A percentile compares a stretch with the other conserved stretches of the same genome.
These are phyloP conservation scores for Garrulus glandarius DNA, from an alignment of 2,797 vertebrate species.

Conservation along the genomic window DNA sequence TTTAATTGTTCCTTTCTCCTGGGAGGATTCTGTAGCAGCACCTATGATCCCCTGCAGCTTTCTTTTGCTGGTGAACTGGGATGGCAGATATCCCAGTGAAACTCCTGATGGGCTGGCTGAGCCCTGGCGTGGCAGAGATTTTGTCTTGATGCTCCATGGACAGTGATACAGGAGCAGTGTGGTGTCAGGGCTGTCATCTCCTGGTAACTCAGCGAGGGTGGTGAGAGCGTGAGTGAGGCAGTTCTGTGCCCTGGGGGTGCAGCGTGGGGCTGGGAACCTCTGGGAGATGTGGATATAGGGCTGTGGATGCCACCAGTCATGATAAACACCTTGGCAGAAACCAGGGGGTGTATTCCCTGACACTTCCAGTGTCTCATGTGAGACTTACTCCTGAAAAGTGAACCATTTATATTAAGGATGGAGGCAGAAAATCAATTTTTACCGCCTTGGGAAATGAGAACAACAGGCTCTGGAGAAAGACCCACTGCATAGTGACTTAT, in stretches of 20 bases:
- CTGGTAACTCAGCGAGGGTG: neutral
- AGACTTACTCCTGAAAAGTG: neutral
- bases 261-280: accelerated
- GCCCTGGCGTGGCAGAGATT: accelerated
- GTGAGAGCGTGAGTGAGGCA: neutral
- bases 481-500: neutral
- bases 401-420: neutral
- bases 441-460: neutral
- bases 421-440: neutral
- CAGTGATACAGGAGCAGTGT: accelerated
- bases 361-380: neutral
- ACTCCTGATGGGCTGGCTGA: neutral
- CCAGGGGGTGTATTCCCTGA: neutral
- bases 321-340: accelerated
- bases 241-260: neutral
- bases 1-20: neutral
- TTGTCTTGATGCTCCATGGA: neutral
- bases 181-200: neutral
- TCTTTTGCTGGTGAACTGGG: neutral
- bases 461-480: accelerated
- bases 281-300: neutral
- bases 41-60: neutral
- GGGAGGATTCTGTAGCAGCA: neutral
- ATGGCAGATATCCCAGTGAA: neutral
- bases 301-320: neutral